phyloP scores from a whole-genome alignment of 2,888 invertebrate genomes.

The Spialia ferax region DNA sequence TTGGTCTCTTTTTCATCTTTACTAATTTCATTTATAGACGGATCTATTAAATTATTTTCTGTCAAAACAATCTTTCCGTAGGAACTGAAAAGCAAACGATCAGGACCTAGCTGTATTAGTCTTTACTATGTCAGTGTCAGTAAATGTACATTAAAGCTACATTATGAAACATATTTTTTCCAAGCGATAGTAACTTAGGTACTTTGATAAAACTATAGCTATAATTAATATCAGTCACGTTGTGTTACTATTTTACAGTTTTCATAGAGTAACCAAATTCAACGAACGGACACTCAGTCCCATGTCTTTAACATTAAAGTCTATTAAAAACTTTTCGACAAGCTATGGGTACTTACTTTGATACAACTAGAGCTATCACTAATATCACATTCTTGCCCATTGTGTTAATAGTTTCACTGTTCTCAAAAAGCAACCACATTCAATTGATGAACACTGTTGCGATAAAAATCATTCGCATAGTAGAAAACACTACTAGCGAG shows the following conservation, averaged over 20 bases:
- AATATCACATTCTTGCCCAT: conserved; percentile 24
- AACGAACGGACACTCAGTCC: too few relatives aligned
- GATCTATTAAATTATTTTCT: conserved; percentile 22
- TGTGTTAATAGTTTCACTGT: not conserved
- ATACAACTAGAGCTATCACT: conserved; percentile 21
- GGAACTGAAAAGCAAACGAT: conserved; percentile 20
- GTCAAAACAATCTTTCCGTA: conserved; percentile 28
- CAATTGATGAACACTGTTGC: conserved; percentile 12
- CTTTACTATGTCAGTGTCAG: too few relatives aligned
- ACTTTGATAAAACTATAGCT: too few relatives aligned
- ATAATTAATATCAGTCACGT: too few relatives aligned
- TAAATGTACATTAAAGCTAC: too few relatives aligned
- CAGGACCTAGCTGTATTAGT: too few relatives aligned
- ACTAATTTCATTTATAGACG: conserved; percentile 19
- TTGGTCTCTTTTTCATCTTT: conserved; percentile 19
- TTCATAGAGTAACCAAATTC: too few relatives aligned
- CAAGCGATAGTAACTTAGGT: too few relatives aligned
- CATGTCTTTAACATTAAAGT: too few relatives aligned
- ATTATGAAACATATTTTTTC: too few relatives aligned
- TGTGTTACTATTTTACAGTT: too few relatives aligned
- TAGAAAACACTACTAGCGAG: conserved; percentile 9
- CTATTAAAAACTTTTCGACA: not conserved
- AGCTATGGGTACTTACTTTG: conserved; percentile 21
- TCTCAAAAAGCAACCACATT: not conserved
- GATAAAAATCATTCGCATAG: not conserved